A percentile compares a stretch with the other conserved stretches of the same genome.
These are phyloP conservation scores for Moxostoma hubbsi DNA, from an alignment of 2,797 vertebrate species.

Conservation along the genomic window DNA sequence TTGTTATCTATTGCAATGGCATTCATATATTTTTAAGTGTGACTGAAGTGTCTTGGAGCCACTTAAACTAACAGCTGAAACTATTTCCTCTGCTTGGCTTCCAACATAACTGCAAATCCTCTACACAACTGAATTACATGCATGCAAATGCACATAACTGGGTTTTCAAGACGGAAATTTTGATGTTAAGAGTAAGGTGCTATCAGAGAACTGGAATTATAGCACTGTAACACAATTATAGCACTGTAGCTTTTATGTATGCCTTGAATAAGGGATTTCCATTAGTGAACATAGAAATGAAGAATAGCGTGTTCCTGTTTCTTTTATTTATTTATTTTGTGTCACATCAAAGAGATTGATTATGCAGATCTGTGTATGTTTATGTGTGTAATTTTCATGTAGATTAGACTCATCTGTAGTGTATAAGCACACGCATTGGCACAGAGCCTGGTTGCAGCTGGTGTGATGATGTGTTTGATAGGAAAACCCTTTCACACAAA, in stretches of 20 bases:
- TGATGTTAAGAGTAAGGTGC: conserved; percentile 31
- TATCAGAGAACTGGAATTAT: conserved; percentile 32
- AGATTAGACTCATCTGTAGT: conserved; percentile 43
- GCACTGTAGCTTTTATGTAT: conserved; percentile 1
- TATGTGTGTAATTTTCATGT: conserved; percentile 49
- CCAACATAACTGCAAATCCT: conserved; percentile 3
- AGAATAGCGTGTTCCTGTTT: conserved; percentile 15
- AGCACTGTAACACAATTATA: conserved; percentile 33
- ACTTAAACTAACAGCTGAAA: conserved; percentile 15
- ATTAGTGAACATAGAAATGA: conserved; percentile 16
- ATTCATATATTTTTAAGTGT: background rate
- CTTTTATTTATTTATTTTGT: conserved; percentile 7
- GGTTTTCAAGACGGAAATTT: conserved; percentile 23
- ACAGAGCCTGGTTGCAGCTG: conserved; percentile 29
- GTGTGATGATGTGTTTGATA: conserved; percentile 37
- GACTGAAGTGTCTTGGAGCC: background rate
- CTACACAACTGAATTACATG: conserved; percentile 25
- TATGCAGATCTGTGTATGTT: conserved; percentile 6
- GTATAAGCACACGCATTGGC: background rate
- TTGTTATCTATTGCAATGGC: background rate
- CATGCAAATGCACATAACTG: conserved; percentile 30
- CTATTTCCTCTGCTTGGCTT: background rate
- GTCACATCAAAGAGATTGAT: conserved; percentile 47
- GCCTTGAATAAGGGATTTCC: conserved; percentile 24
- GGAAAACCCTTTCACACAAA: conserved; percentile 34